Percentiles rank a stretch among this genome's conserved stretches.
Evolutionary conservation across 1,140 invertebrate genomes (phyloP).

Genomic region (Magallana angulata): DNA sequence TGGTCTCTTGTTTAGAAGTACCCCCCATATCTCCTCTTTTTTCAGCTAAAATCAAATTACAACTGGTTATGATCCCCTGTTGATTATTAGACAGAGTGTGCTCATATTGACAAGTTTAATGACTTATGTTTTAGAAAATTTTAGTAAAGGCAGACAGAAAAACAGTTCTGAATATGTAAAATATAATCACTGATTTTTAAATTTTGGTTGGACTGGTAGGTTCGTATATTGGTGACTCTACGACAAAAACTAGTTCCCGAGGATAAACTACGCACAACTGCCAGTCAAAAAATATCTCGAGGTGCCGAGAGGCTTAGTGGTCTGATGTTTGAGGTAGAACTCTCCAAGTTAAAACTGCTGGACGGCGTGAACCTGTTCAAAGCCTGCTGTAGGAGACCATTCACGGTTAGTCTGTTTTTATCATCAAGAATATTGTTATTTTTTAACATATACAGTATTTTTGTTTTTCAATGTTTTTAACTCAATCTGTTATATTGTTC

Average conservation of each 20-base stretch:
- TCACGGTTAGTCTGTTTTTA: background rate
- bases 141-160: too few relatives aligned
- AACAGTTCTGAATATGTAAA: too few relatives aligned
- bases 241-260: slow-evolving; percentile 24
- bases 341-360: background rate
- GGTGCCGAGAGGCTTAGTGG: background rate
- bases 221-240: slow-evolving; percentile 13
- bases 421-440: background rate
- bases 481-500: background rate
- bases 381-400: background rate
- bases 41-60: too few relatives aligned
- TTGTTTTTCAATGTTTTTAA: background rate
- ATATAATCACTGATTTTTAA: too few relatives aligned
- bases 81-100: too few relatives aligned
- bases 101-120: too few relatives aligned
- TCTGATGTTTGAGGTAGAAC: slow-evolving; percentile 14
- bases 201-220: background rate
- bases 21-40: too few relatives aligned
- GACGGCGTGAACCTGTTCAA: slow-evolving; percentile 1
- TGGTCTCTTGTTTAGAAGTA: too few relatives aligned
- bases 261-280: background rate
- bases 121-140: too few relatives aligned
- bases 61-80: too few relatives aligned
- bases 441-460: background rate
- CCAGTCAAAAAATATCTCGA: background rate